Conservation (phyloP, 2,888 invertebrate genomes). For the Morpho achilles region DNA sequence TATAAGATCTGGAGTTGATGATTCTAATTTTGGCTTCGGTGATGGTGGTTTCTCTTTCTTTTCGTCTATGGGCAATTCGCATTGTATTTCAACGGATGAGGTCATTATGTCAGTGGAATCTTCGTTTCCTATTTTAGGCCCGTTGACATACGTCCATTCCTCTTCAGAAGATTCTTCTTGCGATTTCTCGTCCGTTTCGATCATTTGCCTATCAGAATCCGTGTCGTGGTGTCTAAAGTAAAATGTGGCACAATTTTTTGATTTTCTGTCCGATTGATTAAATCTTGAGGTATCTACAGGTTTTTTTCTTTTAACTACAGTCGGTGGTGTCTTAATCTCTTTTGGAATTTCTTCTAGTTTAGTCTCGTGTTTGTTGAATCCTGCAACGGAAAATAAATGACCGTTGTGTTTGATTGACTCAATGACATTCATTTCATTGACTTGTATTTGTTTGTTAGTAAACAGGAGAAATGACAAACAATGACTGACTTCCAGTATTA, state of each 20-base stretch:
- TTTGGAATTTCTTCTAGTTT: constrained; percentile 41
- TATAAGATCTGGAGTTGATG: constrained; percentile 67
- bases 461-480: constrained; percentile 31
- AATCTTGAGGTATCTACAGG: constrained; percentile 80
- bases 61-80: constrained; percentile 60
- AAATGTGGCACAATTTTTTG: constrained; percentile 90
- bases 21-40: constrained; percentile 58
- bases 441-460: constrained; percentile 45
- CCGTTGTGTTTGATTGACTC: constrained; percentile 28
- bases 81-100: constrained; percentile 71
- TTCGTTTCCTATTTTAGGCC: constrained; percentile 62
- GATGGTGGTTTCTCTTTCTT: constrained; percentile 50
- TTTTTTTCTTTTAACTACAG: constrained; percentile 73
- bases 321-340: constrained; percentile 60
- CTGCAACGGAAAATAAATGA: constrained; percentile 43
- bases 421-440: too few species aligned
- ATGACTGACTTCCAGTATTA: constrained; percentile 35
- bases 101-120: constrained; percentile 75
- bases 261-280: constrained; percentile 86
- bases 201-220: constrained; percentile 86
- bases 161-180: constrained; percentile 73
- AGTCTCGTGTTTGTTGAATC: constrained; percentile 45
- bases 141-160: constrained; percentile 84
- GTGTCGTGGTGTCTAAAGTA: constrained; percentile 93
- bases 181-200: constrained; percentile 68